phyloP scores from a whole-genome alignment of 2,888 invertebrate genomes.

The Priocnemis perturbator region DNA sequence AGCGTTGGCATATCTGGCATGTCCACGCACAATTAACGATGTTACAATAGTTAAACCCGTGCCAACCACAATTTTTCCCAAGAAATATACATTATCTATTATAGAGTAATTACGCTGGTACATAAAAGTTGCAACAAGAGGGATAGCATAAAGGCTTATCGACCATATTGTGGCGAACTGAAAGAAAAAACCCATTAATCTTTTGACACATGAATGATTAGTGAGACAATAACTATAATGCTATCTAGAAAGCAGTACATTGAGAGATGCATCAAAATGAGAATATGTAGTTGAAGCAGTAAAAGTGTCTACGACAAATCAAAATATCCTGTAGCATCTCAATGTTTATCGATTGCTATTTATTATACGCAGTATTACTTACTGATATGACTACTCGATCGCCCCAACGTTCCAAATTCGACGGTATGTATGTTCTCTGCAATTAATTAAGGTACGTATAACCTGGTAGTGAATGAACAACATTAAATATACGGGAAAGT shows the following conservation, averaged over 20 bases:
- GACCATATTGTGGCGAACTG: conserved; percentile 83
- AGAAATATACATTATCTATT: conserved; percentile 76
- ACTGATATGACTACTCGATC: conserved; percentile 84
- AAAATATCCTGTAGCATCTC: background rate
- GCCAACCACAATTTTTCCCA: conserved; percentile 81
- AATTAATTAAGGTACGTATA: conserved; percentile 39
- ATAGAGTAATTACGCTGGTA: conserved; percentile 82
- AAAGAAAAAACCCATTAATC: conserved; percentile 34
- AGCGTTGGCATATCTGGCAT: conserved; percentile 82
- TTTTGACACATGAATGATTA: conserved; percentile 7
- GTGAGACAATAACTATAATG: background rate
- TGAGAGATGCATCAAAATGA: background rate
- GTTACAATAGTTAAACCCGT: conserved; percentile 82
- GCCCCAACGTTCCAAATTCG: conserved; percentile 83
- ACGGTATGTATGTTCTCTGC: conserved; percentile 83
- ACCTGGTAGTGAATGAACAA: conserved; percentile 3
- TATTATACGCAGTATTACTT: conserved; percentile 66
- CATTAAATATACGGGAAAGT: conserved; percentile 28
- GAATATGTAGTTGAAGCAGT: background rate
- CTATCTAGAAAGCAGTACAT: background rate
- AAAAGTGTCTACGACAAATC: background rate
- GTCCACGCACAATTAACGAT: conserved; percentile 81
- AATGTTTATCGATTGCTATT: background rate
- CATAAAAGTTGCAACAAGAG: conserved; percentile 83
- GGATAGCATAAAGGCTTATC: conserved; percentile 84